phyloP scores from a whole-genome alignment of 2,797 vertebrate species.

The Amniataba percoides region DNA sequence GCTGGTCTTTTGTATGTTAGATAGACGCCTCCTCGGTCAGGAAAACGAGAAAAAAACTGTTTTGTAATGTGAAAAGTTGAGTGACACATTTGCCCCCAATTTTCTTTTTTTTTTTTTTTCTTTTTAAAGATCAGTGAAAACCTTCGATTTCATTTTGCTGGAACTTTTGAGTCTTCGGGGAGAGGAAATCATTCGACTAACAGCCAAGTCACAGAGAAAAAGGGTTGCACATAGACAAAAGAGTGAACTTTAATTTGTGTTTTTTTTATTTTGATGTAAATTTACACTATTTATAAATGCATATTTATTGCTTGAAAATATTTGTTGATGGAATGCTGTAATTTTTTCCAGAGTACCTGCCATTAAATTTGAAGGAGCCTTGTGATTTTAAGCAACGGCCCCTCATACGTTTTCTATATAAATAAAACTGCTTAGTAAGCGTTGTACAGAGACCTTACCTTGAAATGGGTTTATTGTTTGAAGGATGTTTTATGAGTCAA shows the following conservation, averaged over 20 bases:
- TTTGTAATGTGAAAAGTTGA: constrained; percentile 93
- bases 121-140: background rate
- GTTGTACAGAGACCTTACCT: constrained; percentile 96
- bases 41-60: constrained; percentile 73
- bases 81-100: constrained; percentile 65
- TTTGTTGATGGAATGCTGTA: constrained; percentile 99
- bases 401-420: constrained; percentile 98
- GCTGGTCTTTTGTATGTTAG: constrained; percentile 92
- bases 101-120: constrained; percentile 4
- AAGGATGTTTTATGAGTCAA: constrained; percentile 87
- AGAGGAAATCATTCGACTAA: constrained; percentile 78
- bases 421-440: constrained; percentile 97
- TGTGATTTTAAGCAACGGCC: constrained; percentile 94
- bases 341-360: constrained; percentile 99
- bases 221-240: constrained; percentile 98
- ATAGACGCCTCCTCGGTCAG: constrained; percentile 88
- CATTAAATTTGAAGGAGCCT: constrained; percentile 99
- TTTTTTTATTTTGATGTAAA: constrained; percentile 95
- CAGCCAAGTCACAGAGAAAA: constrained; percentile 94
- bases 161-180: constrained; percentile 85
- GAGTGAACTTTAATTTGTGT: constrained; percentile 96
- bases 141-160: constrained; percentile 81
- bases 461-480: constrained; percentile 97
- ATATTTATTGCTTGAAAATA: constrained; percentile 99
- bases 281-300: constrained; percentile 99